Base-by-base conservation (phyloP, 2,113 vertebrate species). In the Synodontis membranacea region DNA sequence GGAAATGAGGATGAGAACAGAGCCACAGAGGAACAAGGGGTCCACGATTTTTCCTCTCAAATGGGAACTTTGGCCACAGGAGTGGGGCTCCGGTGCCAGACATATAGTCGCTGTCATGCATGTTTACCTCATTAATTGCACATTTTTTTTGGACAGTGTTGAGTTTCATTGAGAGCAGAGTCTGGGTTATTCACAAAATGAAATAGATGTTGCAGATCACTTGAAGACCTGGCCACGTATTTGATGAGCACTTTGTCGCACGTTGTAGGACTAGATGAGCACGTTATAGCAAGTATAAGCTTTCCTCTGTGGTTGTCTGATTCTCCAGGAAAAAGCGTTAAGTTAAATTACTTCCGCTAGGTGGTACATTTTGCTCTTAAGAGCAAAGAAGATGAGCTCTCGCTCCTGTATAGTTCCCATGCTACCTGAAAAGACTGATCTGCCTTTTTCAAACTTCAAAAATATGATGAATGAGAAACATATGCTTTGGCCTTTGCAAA, bases 101-200 rank as follows among this genome's bases (percentile, higher is more conserved):
- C 37, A 82, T 85, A 86, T 88, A 58, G 70, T 88, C 75, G 66
- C 82, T 70, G 74, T 70, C 80, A 89, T 54, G 54, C 83, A 79
- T 86, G 86, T 87, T 91, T 86, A 88, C 80, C 87, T 82, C 64
- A 84, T 89, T 86, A 90, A 87, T 87, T 87, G 62, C 85, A 58
- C 84, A 81, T 86, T 89, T 82, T 82, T 88, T 87, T 87, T 90
- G 85, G 89, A 88, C 76, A 19, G 56, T 66, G 42, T 62, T 37
- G 19, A 64, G 78, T 62, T 83, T 84, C 72, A 80, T 86, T 56
- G 39, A 86, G 42, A 83, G 80, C 56, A 46, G 60, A 83, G 68
- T 72, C 88, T 58, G 66, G 75, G 82, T 85, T 86, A 31, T 82
- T 46, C 42, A 52, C 84, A 74, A 85, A 85, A 78, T 39, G 58